Evolutionary conservation across 2,888 invertebrate genomes (phyloP).

Genomic region (Diaperis boleti): DNA sequence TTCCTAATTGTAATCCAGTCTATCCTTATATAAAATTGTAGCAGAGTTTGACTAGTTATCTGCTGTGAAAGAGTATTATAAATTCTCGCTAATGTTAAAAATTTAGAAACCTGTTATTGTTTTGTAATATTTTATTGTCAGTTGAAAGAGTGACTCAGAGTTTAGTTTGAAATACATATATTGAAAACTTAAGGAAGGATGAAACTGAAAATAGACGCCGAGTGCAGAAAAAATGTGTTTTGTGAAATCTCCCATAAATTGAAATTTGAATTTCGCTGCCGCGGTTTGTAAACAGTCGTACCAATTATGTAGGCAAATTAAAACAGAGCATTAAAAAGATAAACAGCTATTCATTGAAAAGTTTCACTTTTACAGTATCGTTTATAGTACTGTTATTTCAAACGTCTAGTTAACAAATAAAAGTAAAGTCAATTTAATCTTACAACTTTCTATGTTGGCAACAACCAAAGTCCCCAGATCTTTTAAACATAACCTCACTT

Average conservation of each 20-base stretch:
- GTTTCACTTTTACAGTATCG: too few species aligned
- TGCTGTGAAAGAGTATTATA: slow-evolving; percentile 28
- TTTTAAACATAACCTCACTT: slow-evolving; percentile 20
- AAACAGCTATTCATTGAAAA: too few species aligned
- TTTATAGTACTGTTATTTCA: too few species aligned
- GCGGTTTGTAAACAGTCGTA: too few species aligned
- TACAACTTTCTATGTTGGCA: slow-evolving; percentile 6
- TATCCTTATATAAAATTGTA: slow-evolving; percentile 33
- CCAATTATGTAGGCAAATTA: too few species aligned
- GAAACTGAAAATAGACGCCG: slow-evolving; percentile 26
- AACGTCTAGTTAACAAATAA: too few species aligned
- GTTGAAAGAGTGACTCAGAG: slow-evolving; percentile 28
- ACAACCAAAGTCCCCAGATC: background rate
- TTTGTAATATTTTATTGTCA: slow-evolving; percentile 40
- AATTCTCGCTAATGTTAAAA: slow-evolving; percentile 38
- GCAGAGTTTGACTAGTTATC: slow-evolving; percentile 31
- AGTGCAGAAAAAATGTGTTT: slow-evolving; percentile 1
- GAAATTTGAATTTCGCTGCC: too few species aligned
- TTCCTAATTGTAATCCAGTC: slow-evolving; percentile 8
- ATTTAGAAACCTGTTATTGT: slow-evolving; percentile 34
- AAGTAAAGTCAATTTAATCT: too few species aligned
- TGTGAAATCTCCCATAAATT: too few species aligned
- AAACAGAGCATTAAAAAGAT: too few species aligned
- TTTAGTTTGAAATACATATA: slow-evolving; percentile 31
- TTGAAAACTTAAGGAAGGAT: slow-evolving; percentile 10